Base-by-base conservation (phyloP, 2,888 invertebrate genomes). In the Melinaea marsaeus region DNA sequence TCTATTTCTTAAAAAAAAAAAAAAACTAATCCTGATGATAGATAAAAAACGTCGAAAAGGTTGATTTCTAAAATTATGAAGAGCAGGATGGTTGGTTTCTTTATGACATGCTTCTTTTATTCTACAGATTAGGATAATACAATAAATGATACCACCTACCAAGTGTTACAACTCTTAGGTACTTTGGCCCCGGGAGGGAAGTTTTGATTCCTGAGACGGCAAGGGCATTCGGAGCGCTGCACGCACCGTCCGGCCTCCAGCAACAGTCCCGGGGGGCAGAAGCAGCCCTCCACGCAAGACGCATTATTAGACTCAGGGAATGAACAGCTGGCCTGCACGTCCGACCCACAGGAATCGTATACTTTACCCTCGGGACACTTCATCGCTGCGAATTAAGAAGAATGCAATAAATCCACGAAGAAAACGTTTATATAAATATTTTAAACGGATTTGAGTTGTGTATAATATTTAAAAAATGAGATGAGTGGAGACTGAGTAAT, bases 201-300 rank as follows among this genome's bases (percentile, higher is more conserved):
- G 57, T 88, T 91, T 78, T 94, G 94, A 32, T 95, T 95, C 61
- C 95, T 92, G 69, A 95, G 88, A 34, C 92, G 90, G 72, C 98
- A 98, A 0, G 98, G 97, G 75, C 98, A 98, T 63, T 95, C 89
- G 6, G 93, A 92, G 32, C 89, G 90, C 0, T 91, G 88, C 54
- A 97, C 93, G 76, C 98, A 98, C 46, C 92, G 91, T n/a, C 94
- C 94, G 3, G 94, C 93, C 71, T 96, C 94, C 6, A 95, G 87
- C 1, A 96, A 92, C 0, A 94, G 93, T 0, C 96, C 96, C 13
- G 92, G 88, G 0, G 97, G 96, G 79, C 98, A 98, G 87, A 95
- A 97, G 80, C 98, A 98, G 0, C 98, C 98, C 78, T 97, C 97
- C 60, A 95, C 94, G 75, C 97, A 98, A 37, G 91, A 84, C 4